phyloP scores from a whole-genome alignment of 2,797 vertebrate species.

The Hephaestus fuliginosus region DNA sequence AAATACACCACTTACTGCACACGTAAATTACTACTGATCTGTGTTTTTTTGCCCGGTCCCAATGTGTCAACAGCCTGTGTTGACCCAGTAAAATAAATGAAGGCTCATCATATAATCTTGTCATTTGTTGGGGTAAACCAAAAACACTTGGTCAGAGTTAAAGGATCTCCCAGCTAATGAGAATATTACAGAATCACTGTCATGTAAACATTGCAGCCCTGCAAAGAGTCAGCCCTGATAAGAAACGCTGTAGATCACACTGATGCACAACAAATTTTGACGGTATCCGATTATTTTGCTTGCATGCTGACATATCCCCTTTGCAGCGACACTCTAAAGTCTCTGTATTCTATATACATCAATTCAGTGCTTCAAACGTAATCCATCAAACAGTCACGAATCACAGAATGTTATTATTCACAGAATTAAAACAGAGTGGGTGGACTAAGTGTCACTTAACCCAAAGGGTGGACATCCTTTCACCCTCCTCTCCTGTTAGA shows the following conservation, averaged over 20 bases:
- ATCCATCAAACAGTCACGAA: conserved; percentile 42
- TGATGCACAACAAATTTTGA: conserved; percentile 28
- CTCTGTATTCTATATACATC: conserved; percentile 20
- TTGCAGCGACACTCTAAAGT: conserved; percentile 16
- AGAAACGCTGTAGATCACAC: conserved; percentile 12
- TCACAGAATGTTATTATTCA: conserved; percentile 50
- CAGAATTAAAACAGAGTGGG: conserved; percentile 63
- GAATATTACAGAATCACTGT: conserved; percentile 17
- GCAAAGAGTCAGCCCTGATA: not conserved
- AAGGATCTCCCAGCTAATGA: not conserved
- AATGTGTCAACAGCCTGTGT: not conserved
- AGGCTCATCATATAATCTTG: conserved; percentile 7
- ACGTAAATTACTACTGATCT: not conserved
- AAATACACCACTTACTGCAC: not conserved
- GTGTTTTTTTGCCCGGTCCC: not conserved
- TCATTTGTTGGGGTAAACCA: conserved; percentile 14
- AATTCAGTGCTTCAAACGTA: conserved; percentile 40
- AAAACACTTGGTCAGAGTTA: conserved; percentile 11
- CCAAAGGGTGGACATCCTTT: conserved; percentile 30
- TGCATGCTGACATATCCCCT: not conserved
- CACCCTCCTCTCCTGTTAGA: conserved; percentile 27
- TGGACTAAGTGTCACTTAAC: conserved; percentile 55
- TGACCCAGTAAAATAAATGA: not conserved
- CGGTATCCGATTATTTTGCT: not conserved
- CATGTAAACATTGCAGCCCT: not conserved